These are phyloP conservation scores for Anoplophora glabripennis DNA, from an alignment of 1,140 invertebrate genomes.

Conservation along the genomic window DNA sequence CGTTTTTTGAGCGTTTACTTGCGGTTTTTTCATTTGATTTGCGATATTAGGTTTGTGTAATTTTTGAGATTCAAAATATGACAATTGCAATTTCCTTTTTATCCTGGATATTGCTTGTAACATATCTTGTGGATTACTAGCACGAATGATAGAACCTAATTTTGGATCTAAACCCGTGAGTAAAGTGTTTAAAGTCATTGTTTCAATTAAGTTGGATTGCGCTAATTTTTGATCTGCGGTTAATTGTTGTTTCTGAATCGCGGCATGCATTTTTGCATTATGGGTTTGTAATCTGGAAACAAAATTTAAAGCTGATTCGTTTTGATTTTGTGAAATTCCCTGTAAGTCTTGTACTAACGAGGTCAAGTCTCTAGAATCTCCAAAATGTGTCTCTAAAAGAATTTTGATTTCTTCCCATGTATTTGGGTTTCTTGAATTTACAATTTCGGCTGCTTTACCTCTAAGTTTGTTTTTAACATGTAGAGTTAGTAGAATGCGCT, in stretches of 20 bases:
- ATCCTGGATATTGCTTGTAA: too few relatives aligned
- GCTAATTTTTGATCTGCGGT: conserved; percentile 12
- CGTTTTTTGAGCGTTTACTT: too few relatives aligned
- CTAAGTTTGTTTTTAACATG: conserved; percentile 22
- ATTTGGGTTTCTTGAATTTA: conserved; percentile 12
- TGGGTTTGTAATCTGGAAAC: conserved; percentile 8
- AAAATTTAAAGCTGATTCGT: not conserved
- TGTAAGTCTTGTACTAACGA: conserved; percentile 15
- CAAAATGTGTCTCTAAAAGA: conserved; percentile 19
- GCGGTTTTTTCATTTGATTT: too few relatives aligned
- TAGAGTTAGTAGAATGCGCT: conserved; percentile 10
- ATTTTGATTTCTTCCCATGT: conserved; percentile 15
- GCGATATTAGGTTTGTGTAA: too few relatives aligned
- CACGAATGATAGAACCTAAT: not conserved
- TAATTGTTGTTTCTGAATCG: conserved; percentile 9
- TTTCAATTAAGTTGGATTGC: not conserved
- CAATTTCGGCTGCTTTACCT: conserved; percentile 13
- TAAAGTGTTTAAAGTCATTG: not conserved
- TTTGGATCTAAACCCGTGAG: conserved; percentile 8
- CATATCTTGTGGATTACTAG: not conserved
- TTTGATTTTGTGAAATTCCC: conserved; percentile 7
- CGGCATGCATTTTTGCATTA: conserved; percentile 13
- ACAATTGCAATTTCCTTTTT: too few relatives aligned
- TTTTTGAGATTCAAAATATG: too few relatives aligned
- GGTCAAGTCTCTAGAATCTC: conserved; percentile 12